Evolutionary conservation across 1,140 invertebrate genomes (phyloP), one percentile per base, ranked within the genome.

Genomic region (Eciton burchellii): DNA sequence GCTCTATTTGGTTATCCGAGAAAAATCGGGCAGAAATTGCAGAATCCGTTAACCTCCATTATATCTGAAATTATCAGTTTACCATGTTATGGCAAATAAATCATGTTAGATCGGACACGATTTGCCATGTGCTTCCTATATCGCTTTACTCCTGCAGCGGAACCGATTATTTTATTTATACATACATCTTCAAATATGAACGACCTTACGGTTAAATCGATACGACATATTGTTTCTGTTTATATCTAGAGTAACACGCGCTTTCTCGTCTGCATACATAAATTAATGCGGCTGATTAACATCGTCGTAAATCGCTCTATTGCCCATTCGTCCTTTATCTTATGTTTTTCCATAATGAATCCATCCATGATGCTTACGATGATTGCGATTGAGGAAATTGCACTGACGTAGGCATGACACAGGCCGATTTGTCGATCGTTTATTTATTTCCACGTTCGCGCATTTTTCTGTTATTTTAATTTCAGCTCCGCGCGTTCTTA

Each of bases 31-130:
- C 59, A 76, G 41, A 76, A 76, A 76, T 65, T 76, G 73, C 60
- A 65, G 60, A 76, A 76, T 79, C 63, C 24, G 74, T 79, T 79
- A 79, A 79, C 74, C 68, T 68, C 74, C 63, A 79, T 68, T 70
- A 70, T 77, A 77, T 29, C 74, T 41, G 63, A 79, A 79, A 79
- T 79, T 79, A 79, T 79, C 74, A 79, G 74, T 70, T 79, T 77
- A 79, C 74, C 56, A 24, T 41, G 63, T 79, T 35, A 79, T 57
- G 26, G 52, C 45, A 79, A 79, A 79, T 66, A 68, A 68, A 77
- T 77, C 74, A 54, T 45, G 24, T 57, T 43, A 70, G 21, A 57
- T 49, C 43, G 24, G 9, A 19, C 29, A 19, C 60, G 60, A 70
- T 70, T 29, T 43, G 43, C 21, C 24, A 41, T 56, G 41, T 35